Evolutionary conservation across 1,140 invertebrate species (phyloP).

Genomic region (Eueides isabella): DNA sequence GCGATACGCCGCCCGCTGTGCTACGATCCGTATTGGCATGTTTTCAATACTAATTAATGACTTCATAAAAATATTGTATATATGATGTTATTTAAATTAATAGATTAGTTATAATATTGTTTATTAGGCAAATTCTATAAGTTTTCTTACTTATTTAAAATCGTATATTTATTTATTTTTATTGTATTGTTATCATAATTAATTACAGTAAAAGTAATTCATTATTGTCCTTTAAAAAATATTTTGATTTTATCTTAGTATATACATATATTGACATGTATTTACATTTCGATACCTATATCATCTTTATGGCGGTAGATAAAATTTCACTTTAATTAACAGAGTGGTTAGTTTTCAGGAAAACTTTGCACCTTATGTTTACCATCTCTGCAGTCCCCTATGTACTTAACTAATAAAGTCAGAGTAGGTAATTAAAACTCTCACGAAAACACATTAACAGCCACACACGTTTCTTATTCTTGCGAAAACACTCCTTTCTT

Average conservation of each 20-base stretch:
- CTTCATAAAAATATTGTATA: background rate
- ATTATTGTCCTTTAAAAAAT: background rate
- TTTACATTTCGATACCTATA: background rate
- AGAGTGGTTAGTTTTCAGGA: constrained; percentile 31
- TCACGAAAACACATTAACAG: constrained; percentile 57
- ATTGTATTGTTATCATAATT: background rate
- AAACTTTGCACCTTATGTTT: constrained; percentile 34
- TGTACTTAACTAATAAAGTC: constrained; percentile 38
- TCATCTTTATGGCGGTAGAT: background rate
- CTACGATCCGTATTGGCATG: constrained; percentile 16
- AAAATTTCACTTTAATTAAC: constrained; percentile 30
- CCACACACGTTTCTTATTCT: constrained; percentile 38
- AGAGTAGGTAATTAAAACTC: constrained; percentile 36
- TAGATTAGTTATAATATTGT: background rate
- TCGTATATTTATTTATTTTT: background rate
- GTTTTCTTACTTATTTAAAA: background rate
- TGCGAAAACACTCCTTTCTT: constrained; percentile 57
- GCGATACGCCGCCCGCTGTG: constrained; percentile 1
- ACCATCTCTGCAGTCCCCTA: constrained; percentile 27
- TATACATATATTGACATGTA: background rate
- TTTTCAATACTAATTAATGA: constrained; percentile 19
- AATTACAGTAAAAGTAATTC: background rate
- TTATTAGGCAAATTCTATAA: no score
- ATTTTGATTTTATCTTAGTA: no score
- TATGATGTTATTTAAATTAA: background rate